Evolutionary conservation across 2,888 invertebrate genomes (phyloP).

Genomic region (Lingula anatina): DNA sequence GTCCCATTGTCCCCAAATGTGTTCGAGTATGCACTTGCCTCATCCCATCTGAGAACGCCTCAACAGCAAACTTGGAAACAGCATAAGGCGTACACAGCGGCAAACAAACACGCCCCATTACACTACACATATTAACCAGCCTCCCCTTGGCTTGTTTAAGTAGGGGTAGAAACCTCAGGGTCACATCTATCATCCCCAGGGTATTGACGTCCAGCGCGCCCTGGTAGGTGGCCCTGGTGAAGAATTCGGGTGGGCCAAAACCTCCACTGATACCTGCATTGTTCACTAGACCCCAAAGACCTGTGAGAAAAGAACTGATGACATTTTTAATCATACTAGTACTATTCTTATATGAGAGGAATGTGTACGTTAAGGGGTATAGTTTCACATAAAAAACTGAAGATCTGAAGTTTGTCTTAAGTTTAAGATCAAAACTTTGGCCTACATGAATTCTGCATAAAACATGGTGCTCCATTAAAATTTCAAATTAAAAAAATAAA

Average conservation of each 20-base stretch:
- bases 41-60: constrained; percentile 30
- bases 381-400: too few species aligned
- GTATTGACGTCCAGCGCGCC: constrained; percentile 32
- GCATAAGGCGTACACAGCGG: constrained; percentile 20
- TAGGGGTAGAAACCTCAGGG: constrained; percentile 28
- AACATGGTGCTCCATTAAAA: too few species aligned
- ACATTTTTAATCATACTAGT: too few species aligned
- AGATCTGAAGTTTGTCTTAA: too few species aligned
- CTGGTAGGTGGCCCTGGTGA: constrained; percentile 36
- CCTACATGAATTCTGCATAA: too few species aligned
- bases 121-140: constrained; percentile 31
- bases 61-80: constrained; percentile 32
- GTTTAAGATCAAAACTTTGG: too few species aligned
- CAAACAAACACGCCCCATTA: constrained; percentile 20
- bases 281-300: constrained; percentile 41
- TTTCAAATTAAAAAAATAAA: too few species aligned
- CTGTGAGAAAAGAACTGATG: too few species aligned
- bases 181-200: constrained; percentile 41
- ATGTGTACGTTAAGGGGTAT: too few species aligned
- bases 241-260: constrained; percentile 41
- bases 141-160: constrained; percentile 26
- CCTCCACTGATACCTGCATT: constrained; percentile 33
- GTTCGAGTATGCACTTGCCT: too few species aligned
- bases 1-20: too few species aligned
- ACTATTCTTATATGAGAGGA: too few species aligned